Conservation (phyloP, 2,113 vertebrate species). For the Gobius niger region DNA sequence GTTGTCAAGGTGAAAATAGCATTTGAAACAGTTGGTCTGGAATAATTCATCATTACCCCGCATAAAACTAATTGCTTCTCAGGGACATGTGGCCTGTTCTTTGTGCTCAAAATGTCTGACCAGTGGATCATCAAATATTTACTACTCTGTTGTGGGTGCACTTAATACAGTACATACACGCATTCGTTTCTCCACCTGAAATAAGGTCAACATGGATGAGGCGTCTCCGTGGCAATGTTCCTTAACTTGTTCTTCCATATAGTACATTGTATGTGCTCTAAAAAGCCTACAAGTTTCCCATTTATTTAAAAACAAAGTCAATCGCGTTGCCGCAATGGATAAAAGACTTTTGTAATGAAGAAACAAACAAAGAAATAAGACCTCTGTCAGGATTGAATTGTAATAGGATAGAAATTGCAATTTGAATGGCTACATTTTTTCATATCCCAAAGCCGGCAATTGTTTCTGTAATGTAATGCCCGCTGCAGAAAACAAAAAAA, state of each 20-base stretch:
- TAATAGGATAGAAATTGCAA: too few species aligned
- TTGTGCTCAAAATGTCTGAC: conserved; percentile 1
- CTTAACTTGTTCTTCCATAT: neutral
- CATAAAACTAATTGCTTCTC: neutral
- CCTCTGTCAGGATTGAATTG: too few species aligned
- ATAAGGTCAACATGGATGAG: neutral
- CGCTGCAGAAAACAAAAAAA: too few species aligned
- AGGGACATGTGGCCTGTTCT: neutral
- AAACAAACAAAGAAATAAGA: too few species aligned
- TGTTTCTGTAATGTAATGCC: too few species aligned
- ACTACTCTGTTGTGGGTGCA: neutral
- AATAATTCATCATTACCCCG: conserved; percentile 1
- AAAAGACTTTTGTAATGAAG: too few species aligned
- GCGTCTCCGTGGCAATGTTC: neutral
- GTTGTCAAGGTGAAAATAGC: conserved; percentile 2
- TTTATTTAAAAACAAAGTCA: too few species aligned
- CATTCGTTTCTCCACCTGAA: neutral
- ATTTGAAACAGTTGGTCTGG: conserved; percentile 1
- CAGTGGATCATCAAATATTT: neutral
- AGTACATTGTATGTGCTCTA: too few species aligned
- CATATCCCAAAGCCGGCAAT: too few species aligned
- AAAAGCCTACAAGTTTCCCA: too few species aligned
- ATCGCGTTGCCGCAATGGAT: too few species aligned
- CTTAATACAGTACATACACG: neutral
- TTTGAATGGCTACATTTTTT: too few species aligned